Base-by-base conservation (phyloP, 2,113 vertebrate species). In the Zosterops hypoxanthus region DNA sequence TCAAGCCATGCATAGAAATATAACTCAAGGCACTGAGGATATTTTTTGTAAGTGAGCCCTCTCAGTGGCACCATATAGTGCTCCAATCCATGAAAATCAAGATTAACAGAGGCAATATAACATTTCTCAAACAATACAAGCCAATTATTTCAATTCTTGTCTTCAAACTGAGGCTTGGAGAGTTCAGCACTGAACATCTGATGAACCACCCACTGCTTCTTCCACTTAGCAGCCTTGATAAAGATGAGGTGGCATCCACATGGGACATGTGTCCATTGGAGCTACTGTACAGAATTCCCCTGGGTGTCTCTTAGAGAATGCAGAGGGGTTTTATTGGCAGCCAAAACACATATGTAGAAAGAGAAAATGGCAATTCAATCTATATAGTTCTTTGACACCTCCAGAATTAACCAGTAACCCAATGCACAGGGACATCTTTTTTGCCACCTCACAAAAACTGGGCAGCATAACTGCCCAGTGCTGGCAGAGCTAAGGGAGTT, bases 131-230 rank as follows among this genome's bases (percentile, higher is more conserved):
- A 92, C 64, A 66, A 86, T 61, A 28, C 61, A 36, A 56, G 25
- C 66, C 76, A 90, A 85, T 92, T 87, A 91, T 29, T 91, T 86
- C 53, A 79, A 75, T 88, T 89, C 86, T 73, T 80, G 13, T 80
- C 44, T 55, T 82, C 49, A 85, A 31, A 79, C 26, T 71, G 65
- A 82, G 34, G 29, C 50, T 76, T 7, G 2, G 42, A 46, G 49
- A 61, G 28, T 69, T 90, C 75, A 90, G 46, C 9, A 8, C 42
- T 77, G 78, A 93, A 41, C 61, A 76, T 71, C 77, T 86, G 68
- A 53, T 86, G 66, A 89, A 44, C 55, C 60, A 56, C 34, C 52
- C 77, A 33, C 60, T 56, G 52, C 13, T 59, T 80, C 60, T 86
- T 92, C 52, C 60, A 86, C 26, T 88, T 68, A 70, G 34, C 53